Base-by-base conservation (phyloP, 2,797 vertebrate species). In the Ceryle rudis region DNA sequence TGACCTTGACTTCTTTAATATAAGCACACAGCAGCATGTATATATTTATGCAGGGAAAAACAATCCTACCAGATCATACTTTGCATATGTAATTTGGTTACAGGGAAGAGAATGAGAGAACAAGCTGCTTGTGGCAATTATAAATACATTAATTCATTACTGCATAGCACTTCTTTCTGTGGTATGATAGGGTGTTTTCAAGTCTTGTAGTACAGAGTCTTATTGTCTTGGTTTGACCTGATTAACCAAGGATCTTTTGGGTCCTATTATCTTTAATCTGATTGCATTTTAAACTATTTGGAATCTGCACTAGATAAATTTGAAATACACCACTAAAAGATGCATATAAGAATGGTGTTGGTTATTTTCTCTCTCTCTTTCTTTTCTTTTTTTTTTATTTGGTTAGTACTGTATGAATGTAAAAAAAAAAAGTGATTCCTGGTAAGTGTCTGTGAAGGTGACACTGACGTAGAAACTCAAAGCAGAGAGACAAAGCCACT, bases 91-190 rank as follows among this genome's bases (percentile, higher is more conserved):
- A 95, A 96, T 95, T 95, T 93, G 85, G 89, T 96, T 95, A 93
- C 82, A 90, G 91, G 94, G 85, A 93, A 96, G 94, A 94, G 88
- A 95, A 95, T 94, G 88, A 95, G 81, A 74, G 66, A 95, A 92
- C 88, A 96, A 97, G 92, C 95, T 96, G 95, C 90, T 94, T 93
- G 93, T 95, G 78, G 92, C 83, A 97, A 95, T 90, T 92, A 71
- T 92, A 95, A 97, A 96, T 96, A 90, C 94, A 95, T 94, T 88
- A 96, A 95, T 95, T 93, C 94, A 97, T 95, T 95, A 86, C 74
- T 81, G 79, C 93, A 44, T 89, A 90, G 61, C 16, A 57, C 54
- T 92, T 92, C 95, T 96, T 93, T 92, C 96, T 97, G 90, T 77
- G 93, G 90, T 81, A 14, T 90, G 83, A 86, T 70, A 77, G 90